phyloP scores from a whole-genome alignment of 2,113 vertebrate species.

The Boleophthalmus pectinirostris region DNA sequence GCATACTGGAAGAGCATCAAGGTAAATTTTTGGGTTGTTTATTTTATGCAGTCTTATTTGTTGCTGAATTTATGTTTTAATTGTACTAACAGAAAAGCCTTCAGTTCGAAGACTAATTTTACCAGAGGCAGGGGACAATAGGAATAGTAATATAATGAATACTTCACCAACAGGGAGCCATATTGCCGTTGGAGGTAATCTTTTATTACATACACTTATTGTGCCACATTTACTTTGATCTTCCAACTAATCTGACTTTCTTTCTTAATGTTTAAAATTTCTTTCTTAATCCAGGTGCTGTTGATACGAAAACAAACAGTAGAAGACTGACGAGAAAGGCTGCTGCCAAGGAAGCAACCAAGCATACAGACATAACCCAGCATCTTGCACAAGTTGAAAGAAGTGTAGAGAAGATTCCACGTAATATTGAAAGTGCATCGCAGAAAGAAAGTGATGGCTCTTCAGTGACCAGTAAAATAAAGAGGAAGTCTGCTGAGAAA shows the following conservation, averaged over 20 bases:
- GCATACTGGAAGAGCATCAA: conserved; percentile 12
- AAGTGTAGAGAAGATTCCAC: neutral
- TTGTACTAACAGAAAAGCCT: conserved; percentile 25
- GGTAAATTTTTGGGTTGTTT: conserved; percentile 39
- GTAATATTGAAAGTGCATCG: neutral
- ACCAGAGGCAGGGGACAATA: conserved; percentile 3
- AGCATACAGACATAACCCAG: neutral
- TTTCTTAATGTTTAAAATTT: too few relatives aligned
- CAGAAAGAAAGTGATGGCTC: neutral
- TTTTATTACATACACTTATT: neutral
- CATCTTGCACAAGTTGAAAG: conserved; percentile 3
- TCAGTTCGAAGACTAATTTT: conserved; percentile 9
- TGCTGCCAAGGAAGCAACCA: conserved; percentile 6
- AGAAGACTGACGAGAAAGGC: conserved; percentile 2
- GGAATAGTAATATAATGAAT: conserved; percentile 7
- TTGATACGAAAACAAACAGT: conserved; percentile 36
- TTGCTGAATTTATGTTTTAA: neutral
- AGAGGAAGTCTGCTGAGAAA: conserved; percentile 12
- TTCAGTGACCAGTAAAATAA: neutral
- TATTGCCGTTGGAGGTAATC: conserved; percentile 51
- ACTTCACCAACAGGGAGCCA: conserved; percentile 22
- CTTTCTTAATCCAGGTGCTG: conserved; percentile 42
- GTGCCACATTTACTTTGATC: neutral
- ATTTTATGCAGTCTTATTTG: neutral
- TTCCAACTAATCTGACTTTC: neutral